Conservation (phyloP, 2,113 vertebrate species). For the Oreochromis niloticus region DNA sequence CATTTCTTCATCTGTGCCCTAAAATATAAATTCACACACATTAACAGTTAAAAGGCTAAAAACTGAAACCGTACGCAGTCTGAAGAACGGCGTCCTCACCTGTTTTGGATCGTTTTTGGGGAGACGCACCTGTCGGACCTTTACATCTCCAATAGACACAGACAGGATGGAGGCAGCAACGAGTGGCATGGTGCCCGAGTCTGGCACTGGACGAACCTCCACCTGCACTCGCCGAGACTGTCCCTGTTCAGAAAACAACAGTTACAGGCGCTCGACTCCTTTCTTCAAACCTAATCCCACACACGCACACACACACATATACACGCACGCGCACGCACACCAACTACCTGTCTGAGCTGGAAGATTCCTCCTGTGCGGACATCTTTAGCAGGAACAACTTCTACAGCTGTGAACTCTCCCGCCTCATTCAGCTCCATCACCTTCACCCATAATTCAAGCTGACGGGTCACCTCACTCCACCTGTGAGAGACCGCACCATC, state of each 20-base stretch:
- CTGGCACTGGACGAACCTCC: constrained; percentile 85
- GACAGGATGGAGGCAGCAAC: constrained; percentile 83
- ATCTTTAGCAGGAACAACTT: constrained; percentile 83
- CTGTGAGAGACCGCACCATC: background rate
- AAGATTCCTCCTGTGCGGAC: constrained; percentile 89
- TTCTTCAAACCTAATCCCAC: background rate
- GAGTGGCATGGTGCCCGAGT: constrained; percentile 90
- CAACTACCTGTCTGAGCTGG: constrained; percentile 85
- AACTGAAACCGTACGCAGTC: background rate
- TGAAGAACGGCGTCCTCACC: constrained; percentile 14
- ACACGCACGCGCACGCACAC: accelerated
- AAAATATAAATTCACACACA: background rate
- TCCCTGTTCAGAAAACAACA: constrained; percentile 66
- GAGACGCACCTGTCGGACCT: constrained; percentile 64
- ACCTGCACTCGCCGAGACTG: constrained; percentile 88
- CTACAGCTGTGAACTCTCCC: constrained; percentile 84
- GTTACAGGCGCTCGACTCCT: background rate
- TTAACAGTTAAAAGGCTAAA: background rate
- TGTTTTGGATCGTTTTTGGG: constrained; percentile 61
- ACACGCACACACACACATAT: accelerated
- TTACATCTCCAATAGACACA: constrained; percentile 86
- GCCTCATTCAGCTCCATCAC: constrained; percentile 91
- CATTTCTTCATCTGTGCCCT: constrained; percentile 70
- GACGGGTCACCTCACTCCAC: constrained; percentile 91
- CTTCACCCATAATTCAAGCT: constrained; percentile 90